Evolutionary conservation across 2,888 invertebrate species (phyloP).

Genomic region (Tetheella fluctuosa): DNA sequence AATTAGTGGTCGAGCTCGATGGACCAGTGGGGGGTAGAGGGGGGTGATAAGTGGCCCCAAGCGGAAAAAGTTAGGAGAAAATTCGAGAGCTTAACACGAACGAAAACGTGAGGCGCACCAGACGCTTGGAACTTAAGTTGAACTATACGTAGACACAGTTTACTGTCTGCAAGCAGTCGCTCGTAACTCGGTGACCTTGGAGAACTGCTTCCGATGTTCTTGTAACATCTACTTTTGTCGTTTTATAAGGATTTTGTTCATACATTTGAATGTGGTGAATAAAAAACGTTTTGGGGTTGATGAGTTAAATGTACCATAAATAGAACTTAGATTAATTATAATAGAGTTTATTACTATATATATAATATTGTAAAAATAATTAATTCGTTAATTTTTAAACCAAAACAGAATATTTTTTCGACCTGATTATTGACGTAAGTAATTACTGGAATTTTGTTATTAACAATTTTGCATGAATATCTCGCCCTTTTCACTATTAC

Average conservation of each 20-base stretch:
- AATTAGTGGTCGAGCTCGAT: constrained; percentile 81
- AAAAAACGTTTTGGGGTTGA: too few species aligned
- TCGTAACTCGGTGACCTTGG: constrained; percentile 50
- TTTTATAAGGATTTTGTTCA: neutral
- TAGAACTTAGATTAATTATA: too few species aligned
- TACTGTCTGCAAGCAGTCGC: constrained; percentile 25
- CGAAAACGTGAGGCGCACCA: constrained; percentile 55
- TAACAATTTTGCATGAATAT: too few species aligned
- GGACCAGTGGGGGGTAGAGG: constrained; percentile 56
- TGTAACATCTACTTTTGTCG: constrained; percentile 10
- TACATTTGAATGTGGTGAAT: too few species aligned
- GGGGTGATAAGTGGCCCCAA: constrained; percentile 76
- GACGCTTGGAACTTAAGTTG: constrained; percentile 39
- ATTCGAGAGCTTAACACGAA: constrained; percentile 72
- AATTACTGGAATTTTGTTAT: too few species aligned
- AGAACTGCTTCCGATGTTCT: constrained; percentile 15
- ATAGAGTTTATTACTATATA: too few species aligned
- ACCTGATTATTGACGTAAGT: too few species aligned
- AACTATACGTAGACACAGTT: constrained; percentile 14
- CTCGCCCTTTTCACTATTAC: too few species aligned
- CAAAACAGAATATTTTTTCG: too few species aligned
- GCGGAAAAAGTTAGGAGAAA: constrained; percentile 79
- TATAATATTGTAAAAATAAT: too few species aligned
- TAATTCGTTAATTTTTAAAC: too few species aligned
- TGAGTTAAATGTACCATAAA: too few species aligned